phyloP scores from a whole-genome alignment of 2,797 vertebrate genomes.

The Australoheros facetus region DNA sequence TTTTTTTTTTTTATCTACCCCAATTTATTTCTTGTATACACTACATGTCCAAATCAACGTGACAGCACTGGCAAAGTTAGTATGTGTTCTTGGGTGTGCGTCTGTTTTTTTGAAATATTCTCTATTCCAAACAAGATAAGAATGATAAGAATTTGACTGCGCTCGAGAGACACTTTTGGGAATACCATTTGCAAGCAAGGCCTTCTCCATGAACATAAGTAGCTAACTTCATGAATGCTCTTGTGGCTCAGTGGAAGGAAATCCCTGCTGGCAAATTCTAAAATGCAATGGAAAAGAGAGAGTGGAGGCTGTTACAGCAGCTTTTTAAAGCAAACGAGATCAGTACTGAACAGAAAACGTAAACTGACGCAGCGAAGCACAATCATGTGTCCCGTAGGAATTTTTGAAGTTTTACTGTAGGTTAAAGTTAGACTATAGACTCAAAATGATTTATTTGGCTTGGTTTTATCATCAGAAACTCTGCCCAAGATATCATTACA shows the following conservation, averaged over 20 bases:
- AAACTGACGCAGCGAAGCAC: background rate
- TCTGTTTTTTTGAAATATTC: background rate
- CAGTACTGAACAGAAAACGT: background rate
- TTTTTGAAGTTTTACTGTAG: background rate
- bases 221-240: background rate
- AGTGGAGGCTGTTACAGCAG: background rate
- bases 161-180: background rate
- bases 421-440: background rate
- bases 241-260: background rate
- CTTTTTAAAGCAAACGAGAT: background rate
- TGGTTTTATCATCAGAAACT: too few relatives aligned
- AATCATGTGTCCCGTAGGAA: background rate
- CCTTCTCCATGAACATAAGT: background rate
- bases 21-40: constrained; percentile 32
- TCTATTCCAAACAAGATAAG: constrained; percentile 4
- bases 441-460: background rate
- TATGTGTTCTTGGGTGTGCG: background rate
- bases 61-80: background rate
- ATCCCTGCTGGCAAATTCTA: background rate
- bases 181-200: background rate
- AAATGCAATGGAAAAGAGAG: background rate
- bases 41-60: constrained; percentile 13
- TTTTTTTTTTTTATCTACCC: constrained; percentile 37
- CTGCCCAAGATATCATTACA: too few relatives aligned
- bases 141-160: background rate